Percentiles rank a stretch among this genome's conserved stretches.
phyloP scores from a whole-genome alignment of 2,797 vertebrate genomes.

The Loriculus beryllinus region DNA sequence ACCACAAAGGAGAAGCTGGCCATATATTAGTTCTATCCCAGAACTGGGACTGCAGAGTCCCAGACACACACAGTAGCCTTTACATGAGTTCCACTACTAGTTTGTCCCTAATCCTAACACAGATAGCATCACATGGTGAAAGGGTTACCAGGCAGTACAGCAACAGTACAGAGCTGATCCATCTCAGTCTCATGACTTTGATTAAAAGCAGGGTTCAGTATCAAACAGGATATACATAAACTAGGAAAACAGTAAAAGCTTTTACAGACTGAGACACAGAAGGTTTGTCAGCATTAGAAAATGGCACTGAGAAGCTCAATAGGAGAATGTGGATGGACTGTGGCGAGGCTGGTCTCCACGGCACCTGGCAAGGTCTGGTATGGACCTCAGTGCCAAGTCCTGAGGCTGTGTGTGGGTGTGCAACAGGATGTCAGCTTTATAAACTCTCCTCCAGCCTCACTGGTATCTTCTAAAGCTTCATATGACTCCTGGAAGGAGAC shows the following conservation, averaged over 20 bases:
- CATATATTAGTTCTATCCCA: not conserved
- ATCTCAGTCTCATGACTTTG: not conserved
- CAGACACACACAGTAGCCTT: not conserved
- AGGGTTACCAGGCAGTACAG: not conserved
- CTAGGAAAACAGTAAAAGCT: not conserved
- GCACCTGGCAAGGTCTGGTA: not conserved
- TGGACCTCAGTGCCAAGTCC: not conserved
- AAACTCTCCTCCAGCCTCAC: not conserved
- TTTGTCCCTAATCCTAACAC: not conserved
- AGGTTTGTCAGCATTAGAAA: not conserved
- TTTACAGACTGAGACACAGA: not conserved
- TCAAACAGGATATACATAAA: not conserved
- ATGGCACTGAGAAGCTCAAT: not conserved
- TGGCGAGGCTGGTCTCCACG: not conserved
- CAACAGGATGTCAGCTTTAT: not conserved
- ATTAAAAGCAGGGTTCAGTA: not conserved
- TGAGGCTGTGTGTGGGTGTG: not conserved
- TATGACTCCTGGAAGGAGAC: not conserved
- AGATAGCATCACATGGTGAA: not conserved
- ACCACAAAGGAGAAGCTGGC: not conserved
- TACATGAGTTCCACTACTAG: not conserved
- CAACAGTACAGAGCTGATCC: not conserved
- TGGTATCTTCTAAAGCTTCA: not conserved
- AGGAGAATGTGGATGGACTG: not conserved
- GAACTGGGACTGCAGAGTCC: not conserved